Base-by-base conservation (phyloP, 35 echinoderm and acorn worm species). In the Strongylocentrotus purpuratus region DNA sequence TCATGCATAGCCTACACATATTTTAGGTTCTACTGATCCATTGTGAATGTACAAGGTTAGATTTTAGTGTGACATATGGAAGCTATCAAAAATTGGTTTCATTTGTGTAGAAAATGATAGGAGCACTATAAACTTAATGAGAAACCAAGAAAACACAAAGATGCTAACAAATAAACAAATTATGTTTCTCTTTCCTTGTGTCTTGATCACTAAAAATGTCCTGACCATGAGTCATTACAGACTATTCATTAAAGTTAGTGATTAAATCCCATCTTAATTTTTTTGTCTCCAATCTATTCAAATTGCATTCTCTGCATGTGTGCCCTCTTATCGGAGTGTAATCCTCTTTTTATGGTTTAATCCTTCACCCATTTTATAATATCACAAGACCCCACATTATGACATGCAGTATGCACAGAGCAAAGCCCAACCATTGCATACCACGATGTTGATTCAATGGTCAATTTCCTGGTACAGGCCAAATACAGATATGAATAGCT, bases 401-500 rank as follows among this genome's bases (percentile, higher is more conserved):
- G 61, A 70, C 61, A 78, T 78, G 65, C 22, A n/a, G 22, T 78
- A 78, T 28, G 65, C 28, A n/a, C 20, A 78, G 50, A 55, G 4
- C 17, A 78, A 78, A 17, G n/a, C 45, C 33, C 33, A 89, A 9
- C 0, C 33, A 15, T 46, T 17, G 87, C 32, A 89, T 89, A 89
- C 87, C 32, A 88, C 87, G 41, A 33, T 41, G 87, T 89, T 89
- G 87, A 89, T 89, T 89, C 87, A 89, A 89, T 89, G 87, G 87
- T 89, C 87, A 89, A 89, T 89, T 89, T 89, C 87, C 87, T 89
- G 87, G 87, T 89, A 89, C 33, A 78, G 87, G 87, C 87, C 87
- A 89, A 89, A 89, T 89, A 89, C 33, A 89, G 87, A 89, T 89
- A 89, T 89, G 87, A 89, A 89, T 89, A 89, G 87, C 87, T 46